Base-by-base conservation (phyloP, 1,140 invertebrate genomes). In the Lepidurus packardi region DNA sequence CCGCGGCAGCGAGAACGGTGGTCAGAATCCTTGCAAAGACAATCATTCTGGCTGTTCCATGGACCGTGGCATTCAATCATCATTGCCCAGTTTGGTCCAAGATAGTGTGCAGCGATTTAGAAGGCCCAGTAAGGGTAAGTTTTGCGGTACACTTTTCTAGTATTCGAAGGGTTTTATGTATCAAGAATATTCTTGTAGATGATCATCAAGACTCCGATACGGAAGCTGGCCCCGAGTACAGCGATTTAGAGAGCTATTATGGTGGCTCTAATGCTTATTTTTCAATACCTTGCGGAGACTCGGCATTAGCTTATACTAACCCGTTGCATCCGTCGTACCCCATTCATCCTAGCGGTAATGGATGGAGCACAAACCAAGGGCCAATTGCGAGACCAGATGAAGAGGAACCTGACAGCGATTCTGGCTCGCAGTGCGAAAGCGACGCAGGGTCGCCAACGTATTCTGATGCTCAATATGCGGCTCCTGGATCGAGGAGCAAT, bases 261-360 rank as follows among this genome's bases (percentile, higher is more conserved):
- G 53, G 53, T 65, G 53, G 53, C 13, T 65, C 53, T 21, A 65
- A 65, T 65, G 53, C 53, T 13, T 65, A 65, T 65, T 65, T 65
- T 65, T 65, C 53, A 65, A 65, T 65, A 65, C 53, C 53, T 65
- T 65, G 53, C 53, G 53, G 53, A 65, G 53, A 65, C 53, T 13
- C 53, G n/a, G 53, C 53, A 21, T 65, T 65, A 65, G 53, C 53
- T 9, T 65, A 65, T 65, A 65, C 53, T 13, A 65, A 65, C 21
- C 53, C 53, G 21, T 65, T 65, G 21, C 53, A 65, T 21, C 53
- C 53, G 8, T 13, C 53, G 16, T 65, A 65, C 13, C 53, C 53
- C 13, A 65, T 65, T 65, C 53, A 65, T 16, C 53, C 53, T 16
- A 65, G 21, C 21, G 53, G 16, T 65, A 21, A 13, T 4, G 53